These are phyloP conservation scores for Allygus modestus DNA, from an alignment of 2,888 invertebrate genomes.

Conservation along the genomic window DNA sequence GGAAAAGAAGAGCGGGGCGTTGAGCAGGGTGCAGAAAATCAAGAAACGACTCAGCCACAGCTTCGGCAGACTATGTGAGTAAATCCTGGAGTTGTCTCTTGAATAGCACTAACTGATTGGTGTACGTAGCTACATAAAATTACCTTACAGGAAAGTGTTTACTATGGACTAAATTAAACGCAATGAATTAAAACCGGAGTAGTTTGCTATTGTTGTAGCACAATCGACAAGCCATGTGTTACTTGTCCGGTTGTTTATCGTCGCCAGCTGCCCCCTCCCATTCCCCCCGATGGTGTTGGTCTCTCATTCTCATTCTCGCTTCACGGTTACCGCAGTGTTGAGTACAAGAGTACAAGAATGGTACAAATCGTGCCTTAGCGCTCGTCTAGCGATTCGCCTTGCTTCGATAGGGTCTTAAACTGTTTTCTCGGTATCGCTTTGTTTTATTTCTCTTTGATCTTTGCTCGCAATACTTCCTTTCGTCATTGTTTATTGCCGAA, in stretches of 20 bases:
- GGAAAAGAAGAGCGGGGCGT: constrained; percentile 94
- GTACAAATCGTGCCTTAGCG: neutral
- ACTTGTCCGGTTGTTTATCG: too few species aligned
- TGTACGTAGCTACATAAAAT: constrained; percentile 58
- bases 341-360: too few species aligned
- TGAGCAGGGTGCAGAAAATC: constrained; percentile 95
- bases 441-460: constrained; percentile 21
- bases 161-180: too few species aligned
- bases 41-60: constrained; percentile 97
- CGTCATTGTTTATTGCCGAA: neutral
- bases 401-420: neutral
- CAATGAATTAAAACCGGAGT: too few species aligned
- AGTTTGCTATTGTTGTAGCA: too few species aligned
- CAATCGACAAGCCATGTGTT: neutral
- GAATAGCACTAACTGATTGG: too few species aligned
- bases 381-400: neutral
- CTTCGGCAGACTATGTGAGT: constrained; percentile 98
- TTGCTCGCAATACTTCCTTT: neutral
- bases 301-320: too few species aligned
- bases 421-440: neutral
- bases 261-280: constrained; percentile 6
- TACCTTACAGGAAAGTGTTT: too few species aligned
- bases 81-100: neutral
- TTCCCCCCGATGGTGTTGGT: neutral
- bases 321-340: too few species aligned